Conservation (phyloP, 92 coral and sea anemone species). For the Porites cylindrica region DNA sequence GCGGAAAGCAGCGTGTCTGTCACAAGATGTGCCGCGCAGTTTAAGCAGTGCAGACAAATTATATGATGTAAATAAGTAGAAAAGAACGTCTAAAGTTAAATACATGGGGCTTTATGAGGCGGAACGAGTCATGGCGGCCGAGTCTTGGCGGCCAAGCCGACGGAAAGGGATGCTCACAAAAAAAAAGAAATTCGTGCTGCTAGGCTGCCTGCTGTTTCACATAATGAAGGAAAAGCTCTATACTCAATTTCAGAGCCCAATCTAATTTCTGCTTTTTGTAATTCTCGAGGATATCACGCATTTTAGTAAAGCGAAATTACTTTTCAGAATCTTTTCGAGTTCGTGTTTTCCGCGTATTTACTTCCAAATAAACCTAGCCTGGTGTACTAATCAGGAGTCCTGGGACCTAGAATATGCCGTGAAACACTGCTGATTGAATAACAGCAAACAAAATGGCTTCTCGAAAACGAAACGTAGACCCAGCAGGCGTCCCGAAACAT, state of each 20-base stretch:
- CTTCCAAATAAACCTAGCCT: slow-evolving; percentile 5
- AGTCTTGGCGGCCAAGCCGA: too few species aligned
- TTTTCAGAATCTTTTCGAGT: background rate
- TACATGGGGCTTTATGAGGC: too few species aligned
- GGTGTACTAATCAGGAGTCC: slow-evolving; percentile 1
- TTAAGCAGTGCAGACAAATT: too few species aligned
- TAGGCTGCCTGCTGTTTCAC: too few species aligned
- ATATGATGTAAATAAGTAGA: too few species aligned
- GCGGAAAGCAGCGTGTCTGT: too few species aligned
- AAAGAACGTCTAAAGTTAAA: too few species aligned
- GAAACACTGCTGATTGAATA: slow-evolving; percentile 3
- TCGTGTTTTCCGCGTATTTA: slow-evolving; percentile 1
- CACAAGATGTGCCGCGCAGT: too few species aligned
- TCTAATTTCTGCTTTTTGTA: slow-evolving; percentile 8
- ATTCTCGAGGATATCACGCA: background rate
- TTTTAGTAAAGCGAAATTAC: background rate
- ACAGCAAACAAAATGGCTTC: slow-evolving; percentile 4
- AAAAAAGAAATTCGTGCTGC: too few species aligned
- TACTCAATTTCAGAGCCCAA: background rate
- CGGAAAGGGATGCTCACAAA: too few species aligned
- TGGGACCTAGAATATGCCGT: background rate
- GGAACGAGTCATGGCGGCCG: too few species aligned
- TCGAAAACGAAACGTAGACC: background rate
- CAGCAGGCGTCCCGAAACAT: too few species aligned
- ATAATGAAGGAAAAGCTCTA: background rate